Base-by-base conservation (phyloP, 1,140 invertebrate genomes). In the Bombyx mandarina region DNA sequence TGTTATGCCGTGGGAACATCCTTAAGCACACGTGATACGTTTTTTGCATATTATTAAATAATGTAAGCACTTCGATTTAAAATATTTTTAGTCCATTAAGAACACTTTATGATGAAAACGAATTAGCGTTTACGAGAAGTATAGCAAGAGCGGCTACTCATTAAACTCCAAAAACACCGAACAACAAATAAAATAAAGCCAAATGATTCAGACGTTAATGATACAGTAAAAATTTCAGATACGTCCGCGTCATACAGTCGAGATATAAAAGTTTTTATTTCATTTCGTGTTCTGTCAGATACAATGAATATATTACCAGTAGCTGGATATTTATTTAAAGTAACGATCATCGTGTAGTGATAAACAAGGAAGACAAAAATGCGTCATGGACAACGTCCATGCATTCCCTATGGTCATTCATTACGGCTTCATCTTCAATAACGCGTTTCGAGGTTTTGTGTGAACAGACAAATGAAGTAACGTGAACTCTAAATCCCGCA, bases 341-440 rank as follows among this genome's bases (percentile, higher is more conserved):
- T 83, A 82, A 76, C 74, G 75, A 81, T 80, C 79, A 70, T 75
- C 70, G 77, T 77, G 71, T 80, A 74, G 73, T 69, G 82, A 87
- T 85, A 79, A 87, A 81, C 83, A 86, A 69, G 66, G 67, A 52
- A 71, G 83, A 86, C 85, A 87, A 85, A 79, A 85, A 85, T 84
- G 82, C 77, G 79, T 82, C 80, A 77, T 77, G 67, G 81, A 79
- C 81, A 79, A 75, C 78, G 75, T 87, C 85, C 79, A 87, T 81
- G 84, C 84, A 85, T 87, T 82, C 82, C 74, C 77, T 73, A 82
- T 82, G 69, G 78, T 72, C 82, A 87, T 87, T 79, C 82, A 87
- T 87, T 87, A 87, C 81, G 79, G 79, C 84, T 82, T 80, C 80
- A 85, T 82, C 81, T 84, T 82, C 79, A 82, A 85, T 81, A 82